Evolutionary conservation across 2,797 vertebrate genomes (phyloP).

Genomic region (Poecilia picta): DNA sequence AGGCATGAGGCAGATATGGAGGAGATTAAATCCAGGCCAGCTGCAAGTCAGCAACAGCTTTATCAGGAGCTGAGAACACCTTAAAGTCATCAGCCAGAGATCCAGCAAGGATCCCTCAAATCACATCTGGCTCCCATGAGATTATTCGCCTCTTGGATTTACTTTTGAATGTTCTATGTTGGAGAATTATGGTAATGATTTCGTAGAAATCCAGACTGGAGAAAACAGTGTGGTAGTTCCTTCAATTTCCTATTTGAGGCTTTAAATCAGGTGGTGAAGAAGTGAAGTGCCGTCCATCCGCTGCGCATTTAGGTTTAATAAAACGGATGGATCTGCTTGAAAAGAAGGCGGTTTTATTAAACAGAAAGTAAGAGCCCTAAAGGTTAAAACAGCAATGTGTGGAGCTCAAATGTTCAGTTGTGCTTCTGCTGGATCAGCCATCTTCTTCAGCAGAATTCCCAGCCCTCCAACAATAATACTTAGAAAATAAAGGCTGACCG

Average conservation of each 20-base stretch:
- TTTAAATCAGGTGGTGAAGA: conserved; percentile 35
- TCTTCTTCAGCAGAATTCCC: conserved; percentile 79
- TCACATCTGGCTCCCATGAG: conserved; percentile 75
- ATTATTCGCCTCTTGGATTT: conserved; percentile 64
- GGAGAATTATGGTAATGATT: conserved; percentile 74
- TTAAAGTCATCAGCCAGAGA: conserved; percentile 24
- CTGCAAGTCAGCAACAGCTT: conserved; percentile 27
- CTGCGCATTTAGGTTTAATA: conserved; percentile 14
- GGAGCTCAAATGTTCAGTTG: conserved; percentile 78
- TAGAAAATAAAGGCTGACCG: conserved; percentile 82
- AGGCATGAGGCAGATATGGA: conserved; percentile 30
- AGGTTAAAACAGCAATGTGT: conserved; percentile 81
- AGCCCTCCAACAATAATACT: conserved; percentile 84
- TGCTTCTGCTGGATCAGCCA: conserved; percentile 80
- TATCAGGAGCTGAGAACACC: conserved; percentile 49
- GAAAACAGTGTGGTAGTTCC: conserved; percentile 43
- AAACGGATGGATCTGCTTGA: conserved; percentile 29
- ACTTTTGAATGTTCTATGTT: conserved; percentile 64
- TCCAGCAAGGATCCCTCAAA: conserved; percentile 36
- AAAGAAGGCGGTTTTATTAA: conserved; percentile 48
- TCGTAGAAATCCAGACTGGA: conserved; percentile 66
- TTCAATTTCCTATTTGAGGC: conserved; percentile 31
- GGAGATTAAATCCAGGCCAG: conserved; percentile 33
- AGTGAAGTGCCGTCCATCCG: conserved; percentile 23
- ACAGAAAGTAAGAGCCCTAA: conserved; percentile 59